These are phyloP conservation scores for Parascotia fuliginaria DNA, from an alignment of 2,888 invertebrate genomes.

Conservation along the genomic window DNA sequence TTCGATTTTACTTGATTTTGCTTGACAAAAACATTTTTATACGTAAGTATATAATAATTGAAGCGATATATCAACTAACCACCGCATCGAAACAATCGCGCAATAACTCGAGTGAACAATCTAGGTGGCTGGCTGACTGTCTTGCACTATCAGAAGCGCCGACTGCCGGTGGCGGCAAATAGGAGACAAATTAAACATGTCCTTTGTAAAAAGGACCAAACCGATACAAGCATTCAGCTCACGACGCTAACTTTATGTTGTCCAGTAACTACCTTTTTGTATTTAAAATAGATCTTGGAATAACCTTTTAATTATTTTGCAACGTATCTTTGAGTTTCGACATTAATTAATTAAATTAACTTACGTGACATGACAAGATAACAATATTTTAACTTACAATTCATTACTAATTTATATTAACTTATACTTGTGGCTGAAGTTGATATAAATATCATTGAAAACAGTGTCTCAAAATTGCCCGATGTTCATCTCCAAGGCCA, in stretches of 20 bases:
- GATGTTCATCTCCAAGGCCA: no score
- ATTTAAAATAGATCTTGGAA: conserved; percentile 15
- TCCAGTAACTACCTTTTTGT: conserved; percentile 30
- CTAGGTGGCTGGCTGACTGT: conserved; percentile 17
- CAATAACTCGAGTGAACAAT: conserved; percentile 7
- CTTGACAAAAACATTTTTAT: no score
- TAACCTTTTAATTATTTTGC: background rate
- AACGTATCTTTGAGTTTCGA: background rate
- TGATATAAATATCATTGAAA: no score
- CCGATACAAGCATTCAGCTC: conserved; percentile 55
- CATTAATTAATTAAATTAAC: no score
- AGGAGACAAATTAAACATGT: conserved; percentile 73
- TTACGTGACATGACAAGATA: no score
- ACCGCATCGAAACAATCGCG: background rate
- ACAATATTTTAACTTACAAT: no score
- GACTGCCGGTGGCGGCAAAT: conserved; percentile 58
- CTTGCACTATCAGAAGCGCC: conserved; percentile 44
- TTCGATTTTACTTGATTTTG: no score
- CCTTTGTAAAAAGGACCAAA: conserved; percentile 39
- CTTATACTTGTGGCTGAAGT: no score
- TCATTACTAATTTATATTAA: no score
- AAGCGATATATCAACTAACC: background rate
- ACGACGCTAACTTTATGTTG: conserved; percentile 57
- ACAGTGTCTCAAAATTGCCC: no score
- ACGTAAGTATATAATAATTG: no score